Base-by-base conservation (phyloP, 2,113 vertebrate genomes). In the Nesoenas mayeri region DNA sequence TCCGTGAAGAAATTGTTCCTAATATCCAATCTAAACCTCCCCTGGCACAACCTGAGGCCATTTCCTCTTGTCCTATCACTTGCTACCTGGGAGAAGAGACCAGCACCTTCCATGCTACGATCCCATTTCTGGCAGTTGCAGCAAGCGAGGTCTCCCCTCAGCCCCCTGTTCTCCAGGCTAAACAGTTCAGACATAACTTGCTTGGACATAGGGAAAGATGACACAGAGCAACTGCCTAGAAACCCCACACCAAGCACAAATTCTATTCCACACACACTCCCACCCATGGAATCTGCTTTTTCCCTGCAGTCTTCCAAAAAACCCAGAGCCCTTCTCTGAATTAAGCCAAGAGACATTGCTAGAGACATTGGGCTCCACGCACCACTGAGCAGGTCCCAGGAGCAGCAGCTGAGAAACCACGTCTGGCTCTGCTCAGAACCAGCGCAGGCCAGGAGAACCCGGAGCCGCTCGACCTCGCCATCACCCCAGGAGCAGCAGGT, bases 401-500 rank as follows among this genome's bases (percentile, higher is more conserved):
- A 22, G 29, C 34, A 12, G 70, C 83, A 48, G 47, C n/a, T 11
- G 26, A 11, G 44, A n/a, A 67, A 42, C 4, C 20, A 21, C 22
- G 31, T 21, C 29, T 5, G 10, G 38, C 48, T 57, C 11, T 1
- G 1, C 57, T 22, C 28, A 7, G 78, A 14, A 50, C 31, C 40
- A 38, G 28, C 64, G 48, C 36, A 9, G 21, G 16, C 15, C 40
- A 4, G 31, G 10, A 31, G 40, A 67, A 15, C 26, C 29, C 19
- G 2, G 8, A 15, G 42, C 29, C 31, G 71, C 51, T 42, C 13
- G 51, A 31, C 38, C 64, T 16, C 16, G 3, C 38, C 34, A 6
- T 3, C 20, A 1, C 54, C 6, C 61, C 38, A 0, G 8, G 4
- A 12, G 3, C 42, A 9, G 57, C 70, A 34, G 31, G 20, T 7